phyloP scores from a whole-genome alignment of 2,888 invertebrate genomes.

The Ecdyonurus torrentis region DNA sequence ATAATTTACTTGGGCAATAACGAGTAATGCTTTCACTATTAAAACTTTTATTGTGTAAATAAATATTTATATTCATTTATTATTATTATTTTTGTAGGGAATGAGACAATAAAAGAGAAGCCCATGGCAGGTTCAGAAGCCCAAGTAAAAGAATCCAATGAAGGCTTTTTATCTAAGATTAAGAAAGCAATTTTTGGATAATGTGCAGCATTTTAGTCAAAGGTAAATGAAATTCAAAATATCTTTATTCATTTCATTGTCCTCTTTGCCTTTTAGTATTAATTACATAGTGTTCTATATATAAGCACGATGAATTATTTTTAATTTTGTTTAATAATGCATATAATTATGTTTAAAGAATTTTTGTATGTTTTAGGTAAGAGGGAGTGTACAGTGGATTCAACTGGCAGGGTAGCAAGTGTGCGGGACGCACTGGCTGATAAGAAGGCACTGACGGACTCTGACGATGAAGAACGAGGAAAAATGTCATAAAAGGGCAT shows the following conservation, averaged over 20 bases:
- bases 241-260: too few species aligned
- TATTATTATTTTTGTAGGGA: slow-evolving; percentile 9
- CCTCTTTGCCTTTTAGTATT: too few species aligned
- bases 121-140: slow-evolving; percentile 32
- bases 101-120: slow-evolving; percentile 16
- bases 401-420: slow-evolving; percentile 33
- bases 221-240: too few species aligned
- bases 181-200: slow-evolving; percentile 43
- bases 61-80: too few species aligned
- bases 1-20: too few species aligned
- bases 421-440: slow-evolving; percentile 34
- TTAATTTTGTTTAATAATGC: too few species aligned
- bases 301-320: background rate
- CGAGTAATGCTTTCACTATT: too few species aligned
- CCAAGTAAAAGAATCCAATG: slow-evolving; percentile 24
- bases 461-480: slow-evolving; percentile 21
- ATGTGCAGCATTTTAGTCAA: slow-evolving; percentile 13
- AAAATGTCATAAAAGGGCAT: slow-evolving; percentile 25
- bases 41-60: too few species aligned
- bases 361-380: slow-evolving; percentile 38
- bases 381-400: slow-evolving; percentile 40
- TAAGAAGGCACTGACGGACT: slow-evolving; percentile 13
- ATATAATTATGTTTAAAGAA: too few species aligned
- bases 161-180: slow-evolving; percentile 36
- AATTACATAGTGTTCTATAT: background rate